These are phyloP conservation scores for Amphiprion percula DNA, from an alignment of 2,113 vertebrate genomes.

Conservation along the genomic window DNA sequence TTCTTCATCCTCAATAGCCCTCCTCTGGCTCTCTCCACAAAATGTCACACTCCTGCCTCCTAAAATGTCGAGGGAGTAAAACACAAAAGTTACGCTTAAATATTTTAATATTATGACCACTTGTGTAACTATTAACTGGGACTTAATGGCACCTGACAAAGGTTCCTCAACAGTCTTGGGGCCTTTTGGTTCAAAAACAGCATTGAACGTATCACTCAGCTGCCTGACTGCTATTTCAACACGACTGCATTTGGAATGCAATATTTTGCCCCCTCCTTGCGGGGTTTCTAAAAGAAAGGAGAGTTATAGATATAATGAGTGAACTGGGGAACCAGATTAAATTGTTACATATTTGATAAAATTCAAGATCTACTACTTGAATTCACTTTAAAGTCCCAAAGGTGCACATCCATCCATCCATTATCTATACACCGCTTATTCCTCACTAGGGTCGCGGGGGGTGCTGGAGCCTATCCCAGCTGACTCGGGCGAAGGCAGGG, in stretches of 20 bases:
- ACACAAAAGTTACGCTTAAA: background rate
- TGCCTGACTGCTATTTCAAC: conserved; percentile 86
- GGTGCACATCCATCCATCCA: too few relatives aligned
- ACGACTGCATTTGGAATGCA: conserved; percentile 83
- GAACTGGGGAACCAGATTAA: background rate
- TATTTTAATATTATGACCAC: background rate
- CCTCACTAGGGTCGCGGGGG: too few relatives aligned
- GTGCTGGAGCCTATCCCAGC: too few relatives aligned
- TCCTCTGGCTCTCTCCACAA: conserved; percentile 31
- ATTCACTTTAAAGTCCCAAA: too few relatives aligned
- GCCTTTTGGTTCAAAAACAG: conserved; percentile 78
- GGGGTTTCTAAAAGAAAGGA: conserved; percentile 72
- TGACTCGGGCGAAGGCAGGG: too few relatives aligned
- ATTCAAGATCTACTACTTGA: too few relatives aligned
- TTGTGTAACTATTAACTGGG: background rate
- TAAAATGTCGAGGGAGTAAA: conserved; percentile 27
- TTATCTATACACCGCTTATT: too few relatives aligned
- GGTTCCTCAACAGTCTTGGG: background rate
- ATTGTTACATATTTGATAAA: background rate
- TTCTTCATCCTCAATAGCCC: conserved; percentile 35
- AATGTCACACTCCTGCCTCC: conserved; percentile 72
- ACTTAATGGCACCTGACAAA: conserved; percentile 66
- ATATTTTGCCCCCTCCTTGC: conserved; percentile 79
- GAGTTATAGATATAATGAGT: background rate
- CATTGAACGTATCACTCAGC: conserved; percentile 81